Conservation (phyloP, 2,797 vertebrate genomes). For the Todus mexicanus region DNA sequence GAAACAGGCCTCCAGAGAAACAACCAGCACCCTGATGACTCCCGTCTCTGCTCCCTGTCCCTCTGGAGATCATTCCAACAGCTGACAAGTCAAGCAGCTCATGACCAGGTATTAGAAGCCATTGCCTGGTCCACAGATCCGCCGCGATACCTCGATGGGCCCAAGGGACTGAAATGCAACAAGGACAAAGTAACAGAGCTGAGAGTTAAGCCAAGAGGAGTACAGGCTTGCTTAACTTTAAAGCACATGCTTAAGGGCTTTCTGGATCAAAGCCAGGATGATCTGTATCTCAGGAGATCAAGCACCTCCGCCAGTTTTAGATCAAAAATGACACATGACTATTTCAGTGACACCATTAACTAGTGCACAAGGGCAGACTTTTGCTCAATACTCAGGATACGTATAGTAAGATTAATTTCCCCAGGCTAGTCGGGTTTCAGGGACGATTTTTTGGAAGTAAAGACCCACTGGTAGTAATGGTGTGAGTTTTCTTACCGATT, state of each 20-base stretch:
- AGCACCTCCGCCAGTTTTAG: background rate
- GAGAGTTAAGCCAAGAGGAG: background rate
- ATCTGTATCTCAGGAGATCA: background rate
- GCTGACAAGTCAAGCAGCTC: background rate
- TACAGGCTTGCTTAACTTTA: background rate
- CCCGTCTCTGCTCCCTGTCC: background rate
- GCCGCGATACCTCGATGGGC: fast-evolving
- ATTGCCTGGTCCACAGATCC: background rate
- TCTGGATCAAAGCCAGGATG: background rate
- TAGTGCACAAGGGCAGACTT: background rate
- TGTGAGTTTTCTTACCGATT: background rate
- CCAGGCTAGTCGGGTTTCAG: background rate
- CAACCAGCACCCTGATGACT: background rate
- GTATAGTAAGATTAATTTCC: background rate
- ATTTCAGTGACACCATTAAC: background rate
- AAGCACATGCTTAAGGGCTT: background rate
- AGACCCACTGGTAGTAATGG: fast-evolving
- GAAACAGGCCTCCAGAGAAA: slow-evolving; percentile 14
- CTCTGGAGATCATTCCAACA: background rate
- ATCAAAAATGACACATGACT: background rate
- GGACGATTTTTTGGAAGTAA: background rate
- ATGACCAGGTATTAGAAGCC: background rate
- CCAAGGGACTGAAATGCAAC: background rate
- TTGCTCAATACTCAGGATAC: fast-evolving
- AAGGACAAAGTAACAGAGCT: background rate